Conservation (phyloP, 1,140 invertebrate species). For the Pseudomyrmex dendroicus region DNA sequence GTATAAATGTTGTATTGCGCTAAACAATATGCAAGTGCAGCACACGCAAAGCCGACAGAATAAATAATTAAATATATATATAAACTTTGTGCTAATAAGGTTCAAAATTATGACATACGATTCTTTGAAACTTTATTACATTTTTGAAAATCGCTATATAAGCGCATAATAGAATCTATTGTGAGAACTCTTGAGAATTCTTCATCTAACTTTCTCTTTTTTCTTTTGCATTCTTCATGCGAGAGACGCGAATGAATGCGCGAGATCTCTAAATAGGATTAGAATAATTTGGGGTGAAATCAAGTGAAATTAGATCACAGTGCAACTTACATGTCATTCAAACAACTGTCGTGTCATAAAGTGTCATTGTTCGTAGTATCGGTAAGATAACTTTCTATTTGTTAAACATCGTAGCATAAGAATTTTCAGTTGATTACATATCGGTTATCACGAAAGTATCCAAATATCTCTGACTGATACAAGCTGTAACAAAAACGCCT, state of each 20-base stretch:
- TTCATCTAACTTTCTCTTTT: conserved; percentile 41
- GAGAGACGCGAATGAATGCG: neutral
- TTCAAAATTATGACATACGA: too few species aligned
- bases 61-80: too few species aligned
- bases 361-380: neutral
- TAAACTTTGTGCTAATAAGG: too few species aligned
- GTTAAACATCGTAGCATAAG: neutral
- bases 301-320: neutral
- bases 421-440: too few species aligned
- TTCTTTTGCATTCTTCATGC: conserved; percentile 9
- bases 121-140: neutral
- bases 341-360: neutral
- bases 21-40: neutral
- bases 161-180: neutral
- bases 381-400: neutral
- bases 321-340: neutral
- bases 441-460: neutral
- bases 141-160: neutral
- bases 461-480: neutral
- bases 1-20: conserved; percentile 3
- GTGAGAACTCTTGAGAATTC: neutral
- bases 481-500: neutral
- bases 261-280: conserved; percentile 30
- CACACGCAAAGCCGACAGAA: too few species aligned
- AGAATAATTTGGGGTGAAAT: conserved; percentile 30